Conservation (phyloP, 1,140 invertebrate species). For the Plutomurus gul region DNA sequence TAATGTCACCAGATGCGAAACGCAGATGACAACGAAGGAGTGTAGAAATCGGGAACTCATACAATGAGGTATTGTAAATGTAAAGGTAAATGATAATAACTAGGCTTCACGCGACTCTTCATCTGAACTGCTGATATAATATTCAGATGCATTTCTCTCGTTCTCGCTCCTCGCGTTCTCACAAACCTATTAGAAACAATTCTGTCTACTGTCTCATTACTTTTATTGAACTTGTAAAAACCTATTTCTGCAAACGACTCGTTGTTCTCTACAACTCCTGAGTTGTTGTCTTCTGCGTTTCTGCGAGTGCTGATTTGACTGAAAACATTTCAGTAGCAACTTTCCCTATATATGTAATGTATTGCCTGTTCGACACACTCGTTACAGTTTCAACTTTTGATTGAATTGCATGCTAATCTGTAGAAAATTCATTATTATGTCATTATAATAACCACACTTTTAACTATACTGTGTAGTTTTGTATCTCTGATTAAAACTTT, state of each 20-base stretch:
- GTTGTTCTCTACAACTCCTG: slow-evolving; percentile 1
- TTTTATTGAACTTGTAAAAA: neutral
- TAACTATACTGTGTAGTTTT: neutral
- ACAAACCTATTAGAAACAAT: slow-evolving; percentile 16
- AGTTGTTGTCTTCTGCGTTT: slow-evolving; percentile 20
- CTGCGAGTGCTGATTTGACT: neutral
- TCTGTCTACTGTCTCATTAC: slow-evolving; percentile 1
- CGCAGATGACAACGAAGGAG: slow-evolving; percentile 31
- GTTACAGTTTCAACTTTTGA: neutral
- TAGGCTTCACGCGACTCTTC: slow-evolving; percentile 1
- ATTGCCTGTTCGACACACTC: neutral
- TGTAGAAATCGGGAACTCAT: neutral
- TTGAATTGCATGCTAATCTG: neutral
- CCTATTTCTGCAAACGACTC: slow-evolving; percentile 1
- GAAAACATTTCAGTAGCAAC: too few relatives aligned
- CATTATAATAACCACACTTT: neutral
- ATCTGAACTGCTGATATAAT: slow-evolving; percentile 7
- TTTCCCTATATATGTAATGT: neutral
- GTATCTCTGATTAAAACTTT: neutral
- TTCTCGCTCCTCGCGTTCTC: slow-evolving; percentile 18
- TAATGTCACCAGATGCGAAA: slow-evolving; percentile 23
- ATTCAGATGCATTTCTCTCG: slow-evolving; percentile 6
- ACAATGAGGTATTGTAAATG: neutral
- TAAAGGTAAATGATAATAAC: slow-evolving; percentile 15
- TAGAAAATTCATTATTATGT: too few relatives aligned